Base-by-base conservation (phyloP, 1,140 invertebrate species). In the Trachelipus rathkii region DNA sequence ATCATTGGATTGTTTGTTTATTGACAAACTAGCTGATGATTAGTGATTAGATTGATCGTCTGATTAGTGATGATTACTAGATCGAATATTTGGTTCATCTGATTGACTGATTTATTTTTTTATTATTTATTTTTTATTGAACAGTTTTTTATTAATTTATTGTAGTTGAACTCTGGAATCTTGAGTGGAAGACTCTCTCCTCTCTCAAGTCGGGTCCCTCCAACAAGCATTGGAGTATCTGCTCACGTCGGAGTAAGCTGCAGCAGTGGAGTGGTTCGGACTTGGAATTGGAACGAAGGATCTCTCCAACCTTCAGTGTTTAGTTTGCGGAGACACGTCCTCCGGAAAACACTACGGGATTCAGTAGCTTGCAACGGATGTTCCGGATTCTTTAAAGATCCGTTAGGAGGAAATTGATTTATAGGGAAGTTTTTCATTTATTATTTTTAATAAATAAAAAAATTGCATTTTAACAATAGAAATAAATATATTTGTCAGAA, bases 281-380 rank as follows among this genome's bases (percentile, higher is more conserved):
- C 4, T 33, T 43, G 73, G 60, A 9, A 24, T 24, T 9, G 43
- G 73, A 43, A 75, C 60, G 78, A 66, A 71, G 81, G 13, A 78
- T 79, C 11, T 82, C 81, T 0, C 81, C 81, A 0, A 75, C 0
- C 76, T 82, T 5, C 66, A 71, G 68, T 99, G 96, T 84, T 93
- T 97, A 43, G 96, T 98, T 0, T 98, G 97, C 83, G 96, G 96
- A 0, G 96, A 98, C 84, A 97, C 95, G 0, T 96, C 94, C 74
- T 96, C 93, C 7, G 97, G 97, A 0, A 98, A 98, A 84, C 96
- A 99, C 85, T 98, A 98, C 85, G 97, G 97, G 0, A 99, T 99
- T 79, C 88, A n/a, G n/a, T 99, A n/a, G 97, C 96, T 0, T 99
- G 97, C 85, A 99, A 99, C 83, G 97, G 97, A 0, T 99, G 97